phyloP scores from a whole-genome alignment of 2,888 invertebrate species.

The Phortica okadai region DNA sequence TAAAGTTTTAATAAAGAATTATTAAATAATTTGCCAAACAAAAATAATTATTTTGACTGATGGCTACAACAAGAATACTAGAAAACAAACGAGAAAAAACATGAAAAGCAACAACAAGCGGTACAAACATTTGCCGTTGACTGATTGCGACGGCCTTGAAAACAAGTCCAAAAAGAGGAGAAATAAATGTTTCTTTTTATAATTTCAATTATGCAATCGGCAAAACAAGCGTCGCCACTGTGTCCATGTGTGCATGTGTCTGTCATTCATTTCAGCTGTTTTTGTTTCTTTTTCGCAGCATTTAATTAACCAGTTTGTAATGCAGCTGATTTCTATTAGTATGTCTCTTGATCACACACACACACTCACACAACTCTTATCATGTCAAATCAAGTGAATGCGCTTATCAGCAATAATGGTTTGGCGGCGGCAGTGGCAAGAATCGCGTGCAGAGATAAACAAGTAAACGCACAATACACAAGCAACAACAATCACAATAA shows the following conservation, averaged over 20 bases:
- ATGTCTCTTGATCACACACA: too few relatives aligned
- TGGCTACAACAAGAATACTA: not conserved
- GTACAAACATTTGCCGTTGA: not conserved
- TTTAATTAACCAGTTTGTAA: too few relatives aligned
- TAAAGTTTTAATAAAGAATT: not conserved
- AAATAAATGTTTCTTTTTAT: not conserved
- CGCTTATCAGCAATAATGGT: not conserved
- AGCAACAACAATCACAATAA: constrained; percentile 51
- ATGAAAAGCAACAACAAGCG: not conserved
- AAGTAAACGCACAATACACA: constrained; percentile 54
- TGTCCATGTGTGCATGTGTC: too few relatives aligned
- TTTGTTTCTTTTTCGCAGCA: too few relatives aligned
- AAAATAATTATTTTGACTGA: not conserved
- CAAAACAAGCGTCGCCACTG: too few relatives aligned
- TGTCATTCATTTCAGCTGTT: too few relatives aligned
- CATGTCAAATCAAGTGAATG: not conserved
- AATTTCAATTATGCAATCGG: too few relatives aligned
- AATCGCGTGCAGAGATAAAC: not conserved
- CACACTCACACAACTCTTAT: too few relatives aligned
- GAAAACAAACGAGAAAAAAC: not conserved
- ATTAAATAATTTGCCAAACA: not conserved
- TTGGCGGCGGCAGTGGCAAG: not conserved
- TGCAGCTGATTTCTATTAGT: too few relatives aligned
- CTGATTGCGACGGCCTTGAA: not conserved
- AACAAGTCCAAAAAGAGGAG: not conserved